A percentile compares a stretch with the other conserved stretches of the same genome.
Evolutionary conservation across 2,888 invertebrate genomes (phyloP).

Genomic region (Drosophila pseudotakahashii): DNA sequence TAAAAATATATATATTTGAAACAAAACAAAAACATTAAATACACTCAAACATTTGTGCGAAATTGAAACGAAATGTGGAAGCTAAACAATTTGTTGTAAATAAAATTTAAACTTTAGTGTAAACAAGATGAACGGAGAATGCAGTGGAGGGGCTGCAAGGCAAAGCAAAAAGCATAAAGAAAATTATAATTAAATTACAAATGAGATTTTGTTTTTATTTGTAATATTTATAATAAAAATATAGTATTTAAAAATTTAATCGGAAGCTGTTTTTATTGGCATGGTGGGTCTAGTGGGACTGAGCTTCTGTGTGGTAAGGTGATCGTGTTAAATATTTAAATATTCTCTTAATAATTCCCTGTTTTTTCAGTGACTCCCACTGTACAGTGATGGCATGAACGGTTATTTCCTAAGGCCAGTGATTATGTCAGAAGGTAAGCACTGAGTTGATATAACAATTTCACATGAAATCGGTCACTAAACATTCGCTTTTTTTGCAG

Average conservation of each 20-base stretch:
- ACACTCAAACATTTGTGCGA: conserved; percentile 54
- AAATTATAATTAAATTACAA: conserved; percentile 77
- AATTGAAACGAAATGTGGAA: conserved; percentile 57
- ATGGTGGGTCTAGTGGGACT: neutral
- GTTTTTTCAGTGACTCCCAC: conserved; percentile 1
- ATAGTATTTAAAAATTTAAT: conserved; percentile 77
- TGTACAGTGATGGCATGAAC: neutral
- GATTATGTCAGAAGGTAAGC: conserved; percentile 62
- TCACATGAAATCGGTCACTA: conserved; percentile 13
- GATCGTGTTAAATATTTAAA: neutral
- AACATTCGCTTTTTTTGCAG: conserved; percentile 51
- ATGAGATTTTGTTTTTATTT: conserved; percentile 79
- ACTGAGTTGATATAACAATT: conserved; percentile 42
- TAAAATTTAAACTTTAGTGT: conserved; percentile 84
- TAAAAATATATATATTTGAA: conserved; percentile 47
- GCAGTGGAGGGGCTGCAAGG: conserved; percentile 56
- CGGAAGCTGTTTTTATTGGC: neutral
- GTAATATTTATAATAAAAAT: conserved; percentile 80
- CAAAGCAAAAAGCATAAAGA: conserved; percentile 58
- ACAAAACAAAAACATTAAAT: conserved; percentile 43
- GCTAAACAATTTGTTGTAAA: conserved; percentile 84
- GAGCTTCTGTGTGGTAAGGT: neutral
- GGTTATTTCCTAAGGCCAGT: conserved; percentile 11
- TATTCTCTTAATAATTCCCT: neutral
- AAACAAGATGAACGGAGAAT: conserved; percentile 60